Conservation (phyloP, 2,888 invertebrate species). For the Dasysyrphus albostriatus region DNA sequence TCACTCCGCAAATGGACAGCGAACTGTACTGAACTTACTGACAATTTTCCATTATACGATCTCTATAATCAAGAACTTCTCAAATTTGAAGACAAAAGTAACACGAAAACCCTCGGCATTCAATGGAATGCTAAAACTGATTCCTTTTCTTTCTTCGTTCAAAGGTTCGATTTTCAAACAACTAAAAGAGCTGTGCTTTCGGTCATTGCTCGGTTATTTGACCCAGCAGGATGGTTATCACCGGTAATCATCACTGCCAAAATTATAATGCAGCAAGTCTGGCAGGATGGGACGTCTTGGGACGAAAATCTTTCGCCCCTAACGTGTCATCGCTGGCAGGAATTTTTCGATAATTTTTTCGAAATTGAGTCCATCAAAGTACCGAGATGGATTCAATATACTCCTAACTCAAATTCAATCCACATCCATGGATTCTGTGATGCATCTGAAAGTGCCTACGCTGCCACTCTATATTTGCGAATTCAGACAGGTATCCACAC, state of each 20-base stretch:
- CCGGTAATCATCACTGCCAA: slow-evolving; percentile 1
- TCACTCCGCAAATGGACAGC: slow-evolving; percentile 24
- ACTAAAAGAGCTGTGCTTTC: neutral
- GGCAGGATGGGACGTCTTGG: too few relatives aligned
- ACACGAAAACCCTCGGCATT: slow-evolving; percentile 53
- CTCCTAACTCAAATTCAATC: neutral
- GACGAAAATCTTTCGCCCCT: neutral
- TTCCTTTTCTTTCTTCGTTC: slow-evolving; percentile 39
- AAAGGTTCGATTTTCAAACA: neutral
- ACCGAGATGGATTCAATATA: neutral
- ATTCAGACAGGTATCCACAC: too few relatives aligned
- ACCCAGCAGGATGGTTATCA: neutral
- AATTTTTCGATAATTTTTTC: neutral
- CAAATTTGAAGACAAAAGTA: slow-evolving; percentile 33
- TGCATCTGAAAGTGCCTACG: neutral
- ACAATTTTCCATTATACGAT: slow-evolving; percentile 12
- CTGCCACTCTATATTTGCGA: neutral
- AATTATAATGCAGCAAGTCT: too few relatives aligned
- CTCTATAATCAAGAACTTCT: slow-evolving; percentile 46
- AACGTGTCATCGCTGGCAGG: slow-evolving; percentile 7
- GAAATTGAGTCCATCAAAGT: neutral
- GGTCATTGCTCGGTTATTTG: neutral
- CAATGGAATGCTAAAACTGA: slow-evolving; percentile 56
- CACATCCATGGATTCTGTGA: slow-evolving; percentile 5
- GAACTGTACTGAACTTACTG: neutral